Conservation (phyloP, 1,140 invertebrate genomes). For the Solen grandis region DNA sequence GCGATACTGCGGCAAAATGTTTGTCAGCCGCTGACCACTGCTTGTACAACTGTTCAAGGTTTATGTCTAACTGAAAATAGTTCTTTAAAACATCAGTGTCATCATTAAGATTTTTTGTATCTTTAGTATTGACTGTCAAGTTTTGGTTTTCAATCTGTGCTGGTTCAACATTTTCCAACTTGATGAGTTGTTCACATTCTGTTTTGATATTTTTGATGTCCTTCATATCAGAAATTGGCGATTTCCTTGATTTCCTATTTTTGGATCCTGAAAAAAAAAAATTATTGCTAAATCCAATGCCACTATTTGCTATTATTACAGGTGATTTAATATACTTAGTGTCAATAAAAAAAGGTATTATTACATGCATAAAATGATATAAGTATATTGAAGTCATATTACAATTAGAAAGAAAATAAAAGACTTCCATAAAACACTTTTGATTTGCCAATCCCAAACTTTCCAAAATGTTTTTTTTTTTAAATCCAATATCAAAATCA, state of each 20-base stretch:
- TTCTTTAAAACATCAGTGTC: conserved; percentile 71
- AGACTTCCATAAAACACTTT: too few relatives aligned
- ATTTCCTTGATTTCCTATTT: conserved; percentile 1
- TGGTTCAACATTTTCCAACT: too few relatives aligned
- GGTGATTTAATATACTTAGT: too few relatives aligned
- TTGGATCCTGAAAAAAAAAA: not conserved
- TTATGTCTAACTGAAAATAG: conserved; percentile 83
- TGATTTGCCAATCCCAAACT: too few relatives aligned
- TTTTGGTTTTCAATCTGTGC: not conserved
- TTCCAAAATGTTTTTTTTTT: too few relatives aligned
- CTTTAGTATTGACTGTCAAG: not conserved
- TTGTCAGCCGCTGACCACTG: conserved; percentile 89
- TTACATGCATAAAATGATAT: too few relatives aligned
- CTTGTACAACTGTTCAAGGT: conserved; percentile 86
- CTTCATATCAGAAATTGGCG: not conserved
- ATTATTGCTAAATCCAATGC: too few relatives aligned
- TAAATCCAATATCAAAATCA: too few relatives aligned
- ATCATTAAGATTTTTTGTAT: not conserved
- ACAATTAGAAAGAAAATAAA: too few relatives aligned
- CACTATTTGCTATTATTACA: too few relatives aligned
- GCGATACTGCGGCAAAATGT: conserved; percentile 86
- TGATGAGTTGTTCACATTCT: conserved; percentile 4
- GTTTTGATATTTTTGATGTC: not conserved
- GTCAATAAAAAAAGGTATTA: too few relatives aligned
- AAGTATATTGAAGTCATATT: too few relatives aligned